Base-by-base conservation (phyloP, 2,113 vertebrate genomes). In the Scytalopus superciliaris region DNA sequence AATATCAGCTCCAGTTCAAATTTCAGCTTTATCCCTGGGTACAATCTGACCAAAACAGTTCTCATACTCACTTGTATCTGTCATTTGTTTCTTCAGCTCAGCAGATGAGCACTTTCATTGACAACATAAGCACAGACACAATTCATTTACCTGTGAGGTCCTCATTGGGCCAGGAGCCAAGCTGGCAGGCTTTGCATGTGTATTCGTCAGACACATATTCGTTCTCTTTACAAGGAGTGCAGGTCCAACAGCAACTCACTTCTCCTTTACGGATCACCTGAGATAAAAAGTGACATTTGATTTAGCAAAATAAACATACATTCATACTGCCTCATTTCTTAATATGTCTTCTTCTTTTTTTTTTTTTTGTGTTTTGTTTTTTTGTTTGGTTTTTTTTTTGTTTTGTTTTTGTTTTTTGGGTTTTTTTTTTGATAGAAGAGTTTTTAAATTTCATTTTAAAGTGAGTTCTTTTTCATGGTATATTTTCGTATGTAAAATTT, bases 251-350 rank as follows among this genome's bases (percentile, higher is more conserved):
- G 78, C 99, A 99, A 95, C 99, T 99, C 89, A 99, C 99, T 97
- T 99, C 99, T 52, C 99, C 99, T 97, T 99, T 99, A 92, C 99
- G 99, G 93, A 99, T 99, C 53, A 99, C 99, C 99, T 99, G 87
- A 64, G 19, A 55, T 2, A 91, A 93, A 95, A 91, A 57, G 50
- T 27, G 42, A 70, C 59, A 69, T 56, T 73, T 40, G 28, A 19
- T 74, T 85, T 62, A 89, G 21, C 25, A 68, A 7, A 14, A 52
- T 16, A 62, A 53, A 35, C 1, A 0, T 9, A 50, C 8, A 69
- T 47, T 73, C 19, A 8, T 25, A 30, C 19, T 73, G 11, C 3
- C 12, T 6, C 6, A 24, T 50, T 50, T 50, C 7, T 27, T 50
- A 25, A 21, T 45, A n/a, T n/a, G n/a, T n/a, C n/a, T n/a, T n/a